Base-by-base conservation (phyloP, 1,140 invertebrate genomes). In the Neomicropteryx cornuta region DNA sequence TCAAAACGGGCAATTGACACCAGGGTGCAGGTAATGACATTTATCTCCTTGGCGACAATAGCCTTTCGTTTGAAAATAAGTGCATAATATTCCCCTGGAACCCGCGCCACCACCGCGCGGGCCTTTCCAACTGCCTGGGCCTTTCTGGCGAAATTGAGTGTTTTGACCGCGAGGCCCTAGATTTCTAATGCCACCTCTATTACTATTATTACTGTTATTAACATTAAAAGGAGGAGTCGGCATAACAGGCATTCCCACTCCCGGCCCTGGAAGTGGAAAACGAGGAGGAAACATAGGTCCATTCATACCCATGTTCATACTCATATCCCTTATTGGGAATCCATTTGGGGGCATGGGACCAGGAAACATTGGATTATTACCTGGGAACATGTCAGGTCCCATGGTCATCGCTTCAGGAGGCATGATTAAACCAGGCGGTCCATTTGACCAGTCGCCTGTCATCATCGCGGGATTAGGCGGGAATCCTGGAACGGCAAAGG, bases 11-110 rank as follows among this genome's bases (percentile, higher is more conserved):
- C 71, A 71, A 59, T 79, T 79, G 11, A 75, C 74, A 41, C 76
- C 75, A 17, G 81, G 81, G 68, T 87, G 83, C 45, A 86, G 60
- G 55, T 79, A 87, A 33, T 78, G 73, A 56, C 84, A 88, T 46
- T 79, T 81, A 39, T 83, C 81, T 14, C 80, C 79, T 50, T 81
- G 72, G 36, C 82, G 63, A 59, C 84, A 88, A 41, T 74, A 82
- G 2, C 83, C 83, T 47, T 73, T 74, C 49, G 81, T 79, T 50
- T 79, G 76, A 49, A 85, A 84, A 50, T 84, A 80, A 51, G 81
- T 76, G 55, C 83, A 88, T 10, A 83, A 51, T 30, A 54, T 46
- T 60, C 68, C 67, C 33, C 63, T 55, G 4, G 56, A 52, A 18
- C 63, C 56, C 18, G 71, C 66, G 13, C 70, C 66, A 6, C 74